phyloP scores from a whole-genome alignment of 2,797 vertebrate genomes.

The Anabacerthia variegaticeps region DNA sequence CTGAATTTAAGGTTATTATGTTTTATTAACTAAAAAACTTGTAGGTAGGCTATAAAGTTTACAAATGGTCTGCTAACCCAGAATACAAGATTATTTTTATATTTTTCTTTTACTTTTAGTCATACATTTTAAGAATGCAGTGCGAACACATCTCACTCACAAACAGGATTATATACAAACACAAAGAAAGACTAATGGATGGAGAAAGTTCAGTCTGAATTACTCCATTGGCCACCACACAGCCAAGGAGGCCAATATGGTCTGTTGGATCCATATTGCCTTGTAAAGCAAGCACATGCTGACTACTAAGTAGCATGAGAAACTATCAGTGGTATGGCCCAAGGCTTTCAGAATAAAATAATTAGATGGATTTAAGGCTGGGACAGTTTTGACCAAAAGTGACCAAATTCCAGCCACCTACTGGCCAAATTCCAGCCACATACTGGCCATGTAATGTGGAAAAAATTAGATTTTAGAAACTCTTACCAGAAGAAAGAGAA shows the following conservation, averaged over 20 bases:
- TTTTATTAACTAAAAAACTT: not conserved
- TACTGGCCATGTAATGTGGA: not conserved
- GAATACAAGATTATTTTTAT: not conserved
- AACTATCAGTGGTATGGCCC: not conserved
- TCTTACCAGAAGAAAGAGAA: not conserved
- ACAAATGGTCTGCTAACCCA: not conserved
- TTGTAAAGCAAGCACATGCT: constrained; percentile 18
- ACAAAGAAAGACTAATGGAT: not conserved
- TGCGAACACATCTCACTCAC: not conserved
- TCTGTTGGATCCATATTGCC: constrained; percentile 36
- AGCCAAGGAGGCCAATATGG: not conserved
- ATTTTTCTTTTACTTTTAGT: not conserved
- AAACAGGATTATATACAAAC: not conserved
- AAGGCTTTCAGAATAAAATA: constrained; percentile 17
- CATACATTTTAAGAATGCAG: not conserved
- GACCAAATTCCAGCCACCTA: not conserved
- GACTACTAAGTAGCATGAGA: not conserved
- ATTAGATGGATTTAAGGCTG: not conserved
- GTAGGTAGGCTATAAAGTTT: not conserved
- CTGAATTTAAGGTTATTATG: not conserved
- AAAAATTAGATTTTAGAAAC: not conserved
- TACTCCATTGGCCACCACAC: not conserved
- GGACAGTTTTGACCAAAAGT: not conserved
- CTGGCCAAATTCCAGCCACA: not conserved
- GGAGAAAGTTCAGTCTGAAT: constrained; percentile 27